Conservation (phyloP, 2,888 invertebrate genomes). For the Yponomeuta plumbellus region DNA sequence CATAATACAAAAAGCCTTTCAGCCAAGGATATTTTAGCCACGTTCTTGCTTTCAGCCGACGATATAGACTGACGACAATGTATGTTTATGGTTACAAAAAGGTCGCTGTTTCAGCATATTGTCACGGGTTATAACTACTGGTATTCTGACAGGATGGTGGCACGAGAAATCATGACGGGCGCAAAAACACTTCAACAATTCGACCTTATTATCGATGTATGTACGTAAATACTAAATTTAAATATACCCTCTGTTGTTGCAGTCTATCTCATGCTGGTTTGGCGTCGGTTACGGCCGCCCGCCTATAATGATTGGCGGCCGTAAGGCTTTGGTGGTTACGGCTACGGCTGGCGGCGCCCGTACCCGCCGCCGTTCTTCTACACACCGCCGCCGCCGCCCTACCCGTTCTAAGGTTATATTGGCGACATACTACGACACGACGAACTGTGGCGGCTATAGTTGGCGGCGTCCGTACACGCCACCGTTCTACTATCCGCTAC, state of each 20-base stretch:
- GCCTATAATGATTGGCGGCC: slow-evolving; percentile 21
- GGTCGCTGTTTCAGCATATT: too few relatives aligned
- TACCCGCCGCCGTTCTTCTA: slow-evolving; percentile 25
- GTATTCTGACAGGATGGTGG: too few relatives aligned
- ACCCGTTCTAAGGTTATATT: slow-evolving; percentile 27
- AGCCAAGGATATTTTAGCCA: too few relatives aligned
- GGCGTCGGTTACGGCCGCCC: slow-evolving; percentile 21
- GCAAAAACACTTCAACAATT: too few relatives aligned
- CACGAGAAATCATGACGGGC: too few relatives aligned
- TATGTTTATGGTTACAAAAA: too few relatives aligned
- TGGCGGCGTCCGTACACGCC: slow-evolving; percentile 27
- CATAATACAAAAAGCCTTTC: too few relatives aligned
- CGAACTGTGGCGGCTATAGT: too few relatives aligned
- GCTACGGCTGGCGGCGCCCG: slow-evolving; percentile 25
- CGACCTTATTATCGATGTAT: too few relatives aligned
- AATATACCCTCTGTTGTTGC: neutral
- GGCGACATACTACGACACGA: neutral
- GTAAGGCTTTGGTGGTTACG: slow-evolving; percentile 19
- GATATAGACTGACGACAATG: too few relatives aligned
- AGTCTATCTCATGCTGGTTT: neutral
- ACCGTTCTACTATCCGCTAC: slow-evolving; percentile 24
- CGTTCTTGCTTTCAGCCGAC: too few relatives aligned
- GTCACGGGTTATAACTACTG: too few relatives aligned
- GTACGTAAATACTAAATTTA: neutral
- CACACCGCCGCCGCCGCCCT: slow-evolving; percentile 28